These are phyloP conservation scores for Lepidurus couesii DNA, from an alignment of 1,140 invertebrate species.

Conservation along the genomic window DNA sequence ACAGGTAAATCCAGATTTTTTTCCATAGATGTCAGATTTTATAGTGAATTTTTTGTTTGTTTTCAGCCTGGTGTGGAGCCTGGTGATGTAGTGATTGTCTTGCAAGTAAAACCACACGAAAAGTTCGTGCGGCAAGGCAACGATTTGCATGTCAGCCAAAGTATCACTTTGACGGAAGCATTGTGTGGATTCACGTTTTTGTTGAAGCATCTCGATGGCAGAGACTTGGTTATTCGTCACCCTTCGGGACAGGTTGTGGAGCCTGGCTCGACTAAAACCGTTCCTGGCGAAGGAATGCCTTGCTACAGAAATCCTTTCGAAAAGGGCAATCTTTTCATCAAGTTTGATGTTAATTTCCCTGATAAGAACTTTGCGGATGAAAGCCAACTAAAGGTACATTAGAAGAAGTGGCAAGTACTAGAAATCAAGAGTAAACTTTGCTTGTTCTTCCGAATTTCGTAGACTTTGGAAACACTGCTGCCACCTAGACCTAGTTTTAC, in stretches of 20 bases:
- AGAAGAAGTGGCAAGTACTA: conserved; percentile 23
- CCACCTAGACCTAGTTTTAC: conserved; percentile 59
- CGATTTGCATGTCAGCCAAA: conserved; percentile 68
- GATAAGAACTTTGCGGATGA: conserved; percentile 68
- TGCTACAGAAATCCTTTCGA: conserved; percentile 71
- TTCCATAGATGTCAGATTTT: background rate
- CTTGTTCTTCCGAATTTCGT: conserved; percentile 11
- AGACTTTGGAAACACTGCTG: conserved; percentile 63
- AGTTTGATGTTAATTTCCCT: conserved; percentile 80
- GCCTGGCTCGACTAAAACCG: conserved; percentile 68
- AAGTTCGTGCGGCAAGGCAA: conserved; percentile 65
- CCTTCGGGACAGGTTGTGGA: conserved; percentile 67
- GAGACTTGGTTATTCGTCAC: conserved; percentile 65
- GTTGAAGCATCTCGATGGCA: conserved; percentile 70
- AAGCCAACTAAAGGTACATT: conserved; percentile 55
- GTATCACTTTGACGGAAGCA: conserved; percentile 74
- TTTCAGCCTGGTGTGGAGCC: conserved; percentile 67
- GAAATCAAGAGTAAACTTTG: conserved; percentile 25
- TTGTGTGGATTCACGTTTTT: conserved; percentile 81
- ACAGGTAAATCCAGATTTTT: conserved; percentile 46
- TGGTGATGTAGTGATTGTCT: conserved; percentile 70
- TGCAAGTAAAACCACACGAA: conserved; percentile 75
- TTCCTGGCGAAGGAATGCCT: conserved; percentile 87
- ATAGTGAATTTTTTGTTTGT: conserved; percentile 26
- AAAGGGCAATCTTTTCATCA: conserved; percentile 78